These are phyloP conservation scores for Crypturellus tataupa DNA, from an alignment of 2,797 vertebrate species.

Conservation along the genomic window DNA sequence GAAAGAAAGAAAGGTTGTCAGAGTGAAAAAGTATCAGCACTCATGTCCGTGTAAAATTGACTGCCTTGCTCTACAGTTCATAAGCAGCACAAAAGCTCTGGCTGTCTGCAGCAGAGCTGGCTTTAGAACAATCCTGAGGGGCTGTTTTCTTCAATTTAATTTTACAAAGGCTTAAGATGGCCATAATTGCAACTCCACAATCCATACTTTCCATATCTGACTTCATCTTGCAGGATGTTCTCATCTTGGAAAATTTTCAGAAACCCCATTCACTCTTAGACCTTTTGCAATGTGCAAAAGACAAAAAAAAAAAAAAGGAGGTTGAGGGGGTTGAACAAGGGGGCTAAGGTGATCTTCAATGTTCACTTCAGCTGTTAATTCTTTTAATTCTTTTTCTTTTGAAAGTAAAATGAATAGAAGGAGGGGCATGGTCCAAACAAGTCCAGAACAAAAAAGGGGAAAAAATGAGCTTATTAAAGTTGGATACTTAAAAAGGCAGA, in stretches of 20 bases:
- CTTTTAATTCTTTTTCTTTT: not conserved
- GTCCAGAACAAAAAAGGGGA: not conserved
- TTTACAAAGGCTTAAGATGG: not conserved
- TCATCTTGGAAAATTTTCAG: not conserved
- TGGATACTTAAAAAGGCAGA: not conserved
- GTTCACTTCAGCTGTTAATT: not conserved
- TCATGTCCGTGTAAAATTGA: not conserved
- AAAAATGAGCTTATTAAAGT: not conserved
- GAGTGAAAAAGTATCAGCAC: not conserved
- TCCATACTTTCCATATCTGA: not conserved
- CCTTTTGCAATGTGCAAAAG: not conserved
- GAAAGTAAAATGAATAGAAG: not conserved
- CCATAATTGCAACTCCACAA: not conserved
- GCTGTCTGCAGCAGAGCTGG: not conserved
- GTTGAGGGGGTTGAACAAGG: accelerated
- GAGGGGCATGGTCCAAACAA: accelerated
- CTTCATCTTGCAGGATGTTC: not conserved
- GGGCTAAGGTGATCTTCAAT: not conserved
- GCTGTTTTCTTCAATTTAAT: not conserved
- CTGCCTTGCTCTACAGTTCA: not conserved
- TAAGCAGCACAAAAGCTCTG: not conserved
- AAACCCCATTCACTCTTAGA: not conserved
- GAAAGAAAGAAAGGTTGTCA: not conserved
- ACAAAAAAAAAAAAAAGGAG: not conserved
- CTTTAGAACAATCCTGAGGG: not conserved